Conservation (phyloP, 2,797 vertebrate species). For the Morelia viridis region DNA sequence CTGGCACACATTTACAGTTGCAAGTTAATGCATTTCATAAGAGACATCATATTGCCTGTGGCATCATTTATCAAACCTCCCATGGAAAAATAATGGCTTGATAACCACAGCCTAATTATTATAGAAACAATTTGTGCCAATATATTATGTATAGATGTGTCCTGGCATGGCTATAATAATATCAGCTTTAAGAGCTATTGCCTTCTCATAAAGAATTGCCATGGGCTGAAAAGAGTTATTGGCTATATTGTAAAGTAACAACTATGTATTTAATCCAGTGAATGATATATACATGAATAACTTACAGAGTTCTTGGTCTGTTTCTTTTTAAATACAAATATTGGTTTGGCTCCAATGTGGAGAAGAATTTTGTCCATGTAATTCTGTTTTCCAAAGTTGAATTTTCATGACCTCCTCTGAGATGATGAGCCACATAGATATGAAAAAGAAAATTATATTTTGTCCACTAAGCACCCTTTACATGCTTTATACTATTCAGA, state of each 20-base stretch:
- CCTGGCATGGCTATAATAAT: constrained; percentile 71
- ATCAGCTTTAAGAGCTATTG: constrained; percentile 67
- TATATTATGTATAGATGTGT: constrained; percentile 70
- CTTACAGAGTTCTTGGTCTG: constrained; percentile 46
- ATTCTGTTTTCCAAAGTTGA: neutral
- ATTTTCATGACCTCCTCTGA: neutral
- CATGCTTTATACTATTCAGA: neutral
- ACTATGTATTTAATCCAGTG: constrained; percentile 56
- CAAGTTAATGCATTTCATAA: constrained; percentile 72
- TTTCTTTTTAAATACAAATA: neutral
- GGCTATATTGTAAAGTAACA: constrained; percentile 54
- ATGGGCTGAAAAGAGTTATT: constrained; percentile 66
- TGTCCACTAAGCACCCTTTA: neutral
- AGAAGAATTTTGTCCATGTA: neutral
- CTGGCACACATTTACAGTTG: constrained; percentile 64
- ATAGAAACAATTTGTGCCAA: constrained; percentile 65
- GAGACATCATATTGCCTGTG: constrained; percentile 60
- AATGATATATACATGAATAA: constrained; percentile 53
- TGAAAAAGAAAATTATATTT: neutral
- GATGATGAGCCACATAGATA: neutral
- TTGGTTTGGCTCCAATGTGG: neutral
- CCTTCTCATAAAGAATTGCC: constrained; percentile 68
- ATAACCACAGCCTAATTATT: constrained; percentile 74
- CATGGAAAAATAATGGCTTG: constrained; percentile 69
- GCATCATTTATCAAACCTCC: constrained; percentile 66